Conservation (phyloP, 92 coral and sea anemone species). For the Porites rus region DNA sequence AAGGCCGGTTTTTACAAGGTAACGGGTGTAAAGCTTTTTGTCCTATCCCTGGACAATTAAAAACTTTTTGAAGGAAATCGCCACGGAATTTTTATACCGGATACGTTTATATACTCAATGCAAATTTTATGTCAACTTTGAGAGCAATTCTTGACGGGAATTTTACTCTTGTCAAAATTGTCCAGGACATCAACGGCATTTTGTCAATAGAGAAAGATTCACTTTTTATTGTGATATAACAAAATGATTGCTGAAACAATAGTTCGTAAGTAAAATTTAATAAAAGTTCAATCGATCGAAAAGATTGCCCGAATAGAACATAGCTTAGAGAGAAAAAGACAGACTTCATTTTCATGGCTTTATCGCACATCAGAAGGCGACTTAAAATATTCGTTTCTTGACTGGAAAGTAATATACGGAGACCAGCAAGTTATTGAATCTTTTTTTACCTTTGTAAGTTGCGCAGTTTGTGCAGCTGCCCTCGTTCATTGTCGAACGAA, state of each 20-base stretch:
- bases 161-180: constrained; percentile 22
- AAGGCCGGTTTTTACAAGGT: too few species aligned
- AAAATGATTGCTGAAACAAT: not conserved
- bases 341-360: too few species aligned
- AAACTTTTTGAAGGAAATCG: too few species aligned
- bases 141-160: not conserved
- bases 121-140: constrained; percentile 32
- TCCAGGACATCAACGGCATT: constrained; percentile 17
- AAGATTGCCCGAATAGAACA: not conserved
- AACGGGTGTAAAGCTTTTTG: too few species aligned
- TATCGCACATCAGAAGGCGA: not conserved
- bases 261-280: not conserved
- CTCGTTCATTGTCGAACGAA: constrained; percentile 7
- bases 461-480: constrained; percentile 34
- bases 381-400: not conserved
- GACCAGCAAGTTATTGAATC: not conserved
- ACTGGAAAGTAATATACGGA: constrained; percentile 22
- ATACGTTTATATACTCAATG: not conserved
- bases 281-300: not conserved
- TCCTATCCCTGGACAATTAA: too few species aligned
- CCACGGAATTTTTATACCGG: constrained; percentile 14
- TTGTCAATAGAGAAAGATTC: constrained; percentile 10
- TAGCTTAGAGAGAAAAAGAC: not conserved
- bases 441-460: not conserved
- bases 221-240: constrained; percentile 2